A percentile compares a stretch with the other conserved stretches of the same genome.
Conservation (phyloP, 2,888 invertebrate genomes). For the Polydrusus tereticollis region DNA sequence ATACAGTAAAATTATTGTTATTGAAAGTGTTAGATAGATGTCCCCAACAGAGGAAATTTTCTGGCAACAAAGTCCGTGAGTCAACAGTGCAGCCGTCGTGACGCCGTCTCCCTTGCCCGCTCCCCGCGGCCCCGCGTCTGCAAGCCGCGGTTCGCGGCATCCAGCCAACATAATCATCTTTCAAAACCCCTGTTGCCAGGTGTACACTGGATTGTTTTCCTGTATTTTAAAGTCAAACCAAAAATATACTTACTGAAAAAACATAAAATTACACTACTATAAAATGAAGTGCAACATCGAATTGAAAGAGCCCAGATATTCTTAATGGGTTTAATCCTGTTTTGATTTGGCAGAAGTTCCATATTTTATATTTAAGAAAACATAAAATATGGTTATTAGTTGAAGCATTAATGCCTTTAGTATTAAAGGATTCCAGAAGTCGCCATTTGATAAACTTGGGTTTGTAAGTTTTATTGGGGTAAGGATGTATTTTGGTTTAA, state of each 20-base stretch:
- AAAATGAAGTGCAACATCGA: no score
- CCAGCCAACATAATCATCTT: conserved; percentile 43
- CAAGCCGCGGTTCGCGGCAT: conserved; percentile 14
- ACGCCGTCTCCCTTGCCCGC: conserved; percentile 33
- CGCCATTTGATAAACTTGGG: no score
- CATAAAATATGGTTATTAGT: no score
- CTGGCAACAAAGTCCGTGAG: conserved; percentile 46
- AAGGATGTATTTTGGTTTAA: no score
- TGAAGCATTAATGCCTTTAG: no score
- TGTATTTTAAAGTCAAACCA: background rate
- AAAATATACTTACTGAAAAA: background rate
- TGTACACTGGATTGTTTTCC: conserved; percentile 5
- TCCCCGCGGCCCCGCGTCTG: conserved; percentile 19
- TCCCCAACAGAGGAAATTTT: conserved; percentile 37
- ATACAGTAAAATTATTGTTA: background rate
- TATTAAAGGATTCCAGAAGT: no score
- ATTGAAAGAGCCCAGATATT: no score
- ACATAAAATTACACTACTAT: no score
- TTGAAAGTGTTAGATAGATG: conserved; percentile 8
- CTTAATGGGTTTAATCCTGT: no score
- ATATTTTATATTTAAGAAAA: no score
- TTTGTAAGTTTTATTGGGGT: no score
- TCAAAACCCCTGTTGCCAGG: conserved; percentile 39
- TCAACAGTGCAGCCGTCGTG: conserved; percentile 49
- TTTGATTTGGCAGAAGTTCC: no score